Base-by-base conservation (phyloP, 2,113 vertebrate species). In the Camarhynchus parvulus region DNA sequence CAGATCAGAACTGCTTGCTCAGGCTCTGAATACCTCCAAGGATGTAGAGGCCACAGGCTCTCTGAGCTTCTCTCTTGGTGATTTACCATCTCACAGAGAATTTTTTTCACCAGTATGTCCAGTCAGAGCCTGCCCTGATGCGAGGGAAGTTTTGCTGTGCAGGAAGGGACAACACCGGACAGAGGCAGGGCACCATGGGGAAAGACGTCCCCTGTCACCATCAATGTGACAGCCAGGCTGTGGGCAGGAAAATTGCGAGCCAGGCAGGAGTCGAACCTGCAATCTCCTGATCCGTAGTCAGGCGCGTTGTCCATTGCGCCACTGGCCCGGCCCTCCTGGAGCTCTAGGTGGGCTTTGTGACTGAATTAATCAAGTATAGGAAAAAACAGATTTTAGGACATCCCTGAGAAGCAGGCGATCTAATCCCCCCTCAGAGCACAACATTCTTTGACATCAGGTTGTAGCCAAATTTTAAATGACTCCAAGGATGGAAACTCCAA, bases 221-320 rank as follows among this genome's bases (percentile, higher is more conserved):
- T 9, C 67, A 50, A 9, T 13, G 3, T 3, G 3, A 47, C 2
- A 5, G 22, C 24, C 24, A 28, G 53, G 31, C 37, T 13, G 31
- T 4, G 39, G 24, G 50, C 67, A 83, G 52, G 69, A 83, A 83
- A 90, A 69, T 2, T 21, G 11, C 20, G 77, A 86, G 97, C 97
- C 97, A 98, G 97, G 96, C 97, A 98, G 97, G 97, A 98, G 97
- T 97, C 80, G 95, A 98, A 98, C 97, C 97, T 98, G 94, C 96
- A 98, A 85, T 97, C 97, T 98, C 97, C 97, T 98, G 84, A 93
- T 97, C 96, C 92, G 75, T 97, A 97, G 96, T 97, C 96, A 97
- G 97, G 96, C 55, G 82, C 83, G 89, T 97, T 97, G 79, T 97
- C 97, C 97, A 97, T 97, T 97, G 96, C 87, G 55, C 97, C 97